phyloP scores from a whole-genome alignment of 2,888 invertebrate species.

The Leptopilina syphax region DNA sequence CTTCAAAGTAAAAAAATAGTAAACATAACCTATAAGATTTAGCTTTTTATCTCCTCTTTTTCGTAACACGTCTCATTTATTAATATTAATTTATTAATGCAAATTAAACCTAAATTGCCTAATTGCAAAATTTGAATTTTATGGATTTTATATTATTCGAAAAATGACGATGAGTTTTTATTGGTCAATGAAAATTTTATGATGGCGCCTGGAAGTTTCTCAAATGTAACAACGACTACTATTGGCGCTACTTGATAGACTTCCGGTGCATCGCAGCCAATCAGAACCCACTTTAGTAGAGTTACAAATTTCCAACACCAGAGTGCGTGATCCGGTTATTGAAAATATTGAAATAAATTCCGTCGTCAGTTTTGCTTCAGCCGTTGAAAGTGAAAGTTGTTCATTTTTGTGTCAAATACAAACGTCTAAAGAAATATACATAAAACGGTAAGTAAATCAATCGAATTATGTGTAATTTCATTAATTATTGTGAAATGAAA shows the following conservation, averaged over 20 bases:
- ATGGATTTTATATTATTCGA: no score
- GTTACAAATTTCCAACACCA: neutral
- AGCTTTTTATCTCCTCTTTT: no score
- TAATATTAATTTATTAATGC: no score
- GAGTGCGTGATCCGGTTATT: neutral
- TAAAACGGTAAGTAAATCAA: constrained; percentile 19
- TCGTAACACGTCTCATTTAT: no score
- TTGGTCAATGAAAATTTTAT: neutral
- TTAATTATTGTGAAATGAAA: neutral
- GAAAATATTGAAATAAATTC: neutral
- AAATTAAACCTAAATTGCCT: no score
- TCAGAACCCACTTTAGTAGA: neutral
- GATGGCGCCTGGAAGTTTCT: neutral
- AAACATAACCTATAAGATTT: no score
- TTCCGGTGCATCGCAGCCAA: neutral
- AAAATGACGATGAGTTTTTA: neutral
- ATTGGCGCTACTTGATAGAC: neutral
- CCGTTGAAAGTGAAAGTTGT: neutral
- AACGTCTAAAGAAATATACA: neutral
- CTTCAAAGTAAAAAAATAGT: no score
- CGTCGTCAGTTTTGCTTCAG: constrained; percentile 16
- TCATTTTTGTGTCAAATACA: neutral
- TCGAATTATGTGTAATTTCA: neutral
- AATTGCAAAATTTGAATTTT: no score
- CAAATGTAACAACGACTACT: neutral